These are phyloP conservation scores for Calameuta pallipes DNA, from an alignment of 2,888 invertebrate species.

Conservation along the genomic window DNA sequence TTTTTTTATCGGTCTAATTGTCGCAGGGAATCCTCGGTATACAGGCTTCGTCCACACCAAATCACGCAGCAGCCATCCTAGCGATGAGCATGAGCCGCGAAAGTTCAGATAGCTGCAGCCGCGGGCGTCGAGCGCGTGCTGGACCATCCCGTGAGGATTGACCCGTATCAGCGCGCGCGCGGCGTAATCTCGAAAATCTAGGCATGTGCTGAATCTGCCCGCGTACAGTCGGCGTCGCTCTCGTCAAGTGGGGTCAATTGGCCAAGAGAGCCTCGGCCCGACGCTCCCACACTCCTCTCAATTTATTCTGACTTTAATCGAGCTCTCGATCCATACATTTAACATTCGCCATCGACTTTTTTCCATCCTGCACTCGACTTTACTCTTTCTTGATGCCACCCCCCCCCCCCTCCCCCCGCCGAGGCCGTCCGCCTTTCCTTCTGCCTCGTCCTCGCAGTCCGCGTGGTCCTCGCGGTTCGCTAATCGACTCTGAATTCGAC, in stretches of 20 bases:
- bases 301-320: conserved; percentile 33
- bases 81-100: neutral
- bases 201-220: conserved; percentile 35
- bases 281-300: conserved; percentile 57
- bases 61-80: conserved; percentile 35
- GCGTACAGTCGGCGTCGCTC: conserved; percentile 28
- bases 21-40: conserved; percentile 49
- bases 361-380: too few relatives aligned
- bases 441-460: too few relatives aligned
- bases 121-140: neutral
- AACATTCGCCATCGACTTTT: too few relatives aligned
- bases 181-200: conserved; percentile 38
- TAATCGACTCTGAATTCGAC: too few relatives aligned
- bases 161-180: neutral
- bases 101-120: neutral
- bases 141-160: neutral
- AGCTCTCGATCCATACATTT: too few relatives aligned
- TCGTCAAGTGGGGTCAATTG: conserved; percentile 60
- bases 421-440: too few relatives aligned
- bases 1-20: conserved; percentile 19
- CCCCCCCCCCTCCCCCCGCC: too few relatives aligned
- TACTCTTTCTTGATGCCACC: too few relatives aligned
- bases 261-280: conserved; percentile 45
- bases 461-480: too few relatives aligned
- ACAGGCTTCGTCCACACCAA: conserved; percentile 43